Evolutionary conservation across 2,888 invertebrate genomes (phyloP), one percentile per base, ranked within the genome.

Genomic region (Harpagoxenus sublaevis): DNA sequence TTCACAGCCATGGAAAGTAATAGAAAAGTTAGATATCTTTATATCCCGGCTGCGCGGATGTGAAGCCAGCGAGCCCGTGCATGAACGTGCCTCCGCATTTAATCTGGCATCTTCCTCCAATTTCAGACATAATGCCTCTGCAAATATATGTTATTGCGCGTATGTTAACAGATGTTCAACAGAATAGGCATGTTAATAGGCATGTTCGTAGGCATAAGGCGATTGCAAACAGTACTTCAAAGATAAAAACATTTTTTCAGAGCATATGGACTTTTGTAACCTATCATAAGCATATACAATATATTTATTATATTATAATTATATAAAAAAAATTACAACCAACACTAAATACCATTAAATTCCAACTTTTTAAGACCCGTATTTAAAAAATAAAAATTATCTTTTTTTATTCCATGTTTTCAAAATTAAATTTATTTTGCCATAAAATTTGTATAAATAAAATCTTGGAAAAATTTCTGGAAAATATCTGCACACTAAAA

Each of bases 1-100:
- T 95, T 99, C 99, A 92, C 97, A 97, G 86, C 99, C 99, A 94
- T 99, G 99, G 96, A 99, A 99, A 66, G 99, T 99, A 91, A 99
- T 98, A 53, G 99, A 99, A 94, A 99, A 98, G 94, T 98, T 99
- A 86, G 98, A 98, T 88, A 99, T 98, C 96, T 99, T 99, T 79
- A 99, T 96, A 95, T 99, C 99, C 91, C 99, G 96, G 84, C 99
- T 98, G 90, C 99, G 97, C 3, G 98, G 98, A 95, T 99, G 99
- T 10, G 99, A 98, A 0, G 98, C 99, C 90, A 99, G 95, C 0
- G 98, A 98, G 18, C 99, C 99, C 0, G 99, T 99, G 92, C 98
- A 98, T 0, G 99, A 97, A 68, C 99, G 96, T 0, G 99, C 98
- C 93, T 99, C 98, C 0, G 99, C 98, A 95, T 98, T 99, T 92